These are phyloP conservation scores for Morpho helenor DNA, from an alignment of 2,888 invertebrate genomes.

Conservation along the genomic window DNA sequence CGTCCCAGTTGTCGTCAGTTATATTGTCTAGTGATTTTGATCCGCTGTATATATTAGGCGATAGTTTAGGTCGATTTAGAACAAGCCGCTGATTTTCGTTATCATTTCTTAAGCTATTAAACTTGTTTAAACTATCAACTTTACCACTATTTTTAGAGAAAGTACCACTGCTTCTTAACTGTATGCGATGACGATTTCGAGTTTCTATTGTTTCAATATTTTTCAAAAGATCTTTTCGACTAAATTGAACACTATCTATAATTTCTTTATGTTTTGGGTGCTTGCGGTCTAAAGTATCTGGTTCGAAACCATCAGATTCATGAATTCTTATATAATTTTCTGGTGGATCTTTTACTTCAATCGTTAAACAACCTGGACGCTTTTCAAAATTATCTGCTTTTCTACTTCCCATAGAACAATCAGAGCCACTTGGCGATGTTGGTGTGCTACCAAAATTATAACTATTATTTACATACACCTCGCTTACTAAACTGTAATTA, in stretches of 20 bases:
- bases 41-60: conserved; percentile 46
- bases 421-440: conserved; percentile 78
- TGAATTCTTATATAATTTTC: conserved; percentile 87
- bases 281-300: conserved; percentile 91
- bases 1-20: conserved; percentile 52
- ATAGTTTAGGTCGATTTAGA: conserved; percentile 59
- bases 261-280: conserved; percentile 71
- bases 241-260: conserved; percentile 48
- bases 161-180: conserved; percentile 84
- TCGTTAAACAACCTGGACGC: conserved; percentile 89
- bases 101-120: conserved; percentile 85
- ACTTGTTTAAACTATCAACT: conserved; percentile 67
- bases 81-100: conserved; percentile 82
- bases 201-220: conserved; percentile 44
- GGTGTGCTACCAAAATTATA: conserved; percentile 82
- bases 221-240: conserved; percentile 54
- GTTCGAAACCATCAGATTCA: conserved; percentile 91
- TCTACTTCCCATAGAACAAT: conserved; percentile 78
- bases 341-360: conserved; percentile 90
- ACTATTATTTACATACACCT: conserved; percentile 88
- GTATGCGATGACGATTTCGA: conserved; percentile 71
- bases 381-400: conserved; percentile 76
- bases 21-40: conserved; percentile 49
- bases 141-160: conserved; percentile 78
- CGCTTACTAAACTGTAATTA: conserved; percentile 85